Evolutionary conservation across 1,140 invertebrate species (phyloP).

Genomic region (Diabrotica undecimpunctata): DNA sequence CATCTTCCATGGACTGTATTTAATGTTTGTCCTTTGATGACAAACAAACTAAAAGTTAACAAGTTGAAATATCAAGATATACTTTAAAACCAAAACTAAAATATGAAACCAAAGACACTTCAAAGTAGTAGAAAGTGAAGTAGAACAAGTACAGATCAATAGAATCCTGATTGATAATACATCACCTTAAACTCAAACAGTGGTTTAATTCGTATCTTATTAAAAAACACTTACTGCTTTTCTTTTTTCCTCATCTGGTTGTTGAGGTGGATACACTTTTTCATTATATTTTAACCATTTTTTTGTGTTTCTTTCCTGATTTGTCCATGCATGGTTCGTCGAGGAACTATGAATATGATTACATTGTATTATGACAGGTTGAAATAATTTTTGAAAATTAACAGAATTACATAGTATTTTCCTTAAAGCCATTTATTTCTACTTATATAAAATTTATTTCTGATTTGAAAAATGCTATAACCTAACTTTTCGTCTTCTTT

Average conservation of each 20-base stretch:
- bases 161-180: slow-evolving; percentile 9
- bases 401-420: not conserved
- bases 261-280: slow-evolving; percentile 74
- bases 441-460: too few species aligned
- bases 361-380: slow-evolving; percentile 3
- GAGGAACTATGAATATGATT: slow-evolving; percentile 13
- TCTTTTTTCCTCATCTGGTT: slow-evolving; percentile 66
- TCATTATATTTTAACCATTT: slow-evolving; percentile 66
- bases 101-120: too few species aligned
- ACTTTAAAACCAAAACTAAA: too few species aligned
- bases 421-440: not conserved
- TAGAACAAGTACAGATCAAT: slow-evolving; percentile 1
- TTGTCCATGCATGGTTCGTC: slow-evolving; percentile 17
- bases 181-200: not conserved
- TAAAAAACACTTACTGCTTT: slow-evolving; percentile 69
- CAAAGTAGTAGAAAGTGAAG: not conserved
- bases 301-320: slow-evolving; percentile 37
- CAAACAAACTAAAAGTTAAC: slow-evolving; percentile 83
- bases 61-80: not conserved
- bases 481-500: too few species aligned
- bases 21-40: slow-evolving; percentile 76
- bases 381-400: slow-evolving; percentile 4
- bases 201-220: slow-evolving; percentile 9
- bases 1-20: slow-evolving; percentile 88
- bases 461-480: too few species aligned